Evolutionary conservation across 2,888 invertebrate species (phyloP).

Genomic region (Leucophenga montana): DNA sequence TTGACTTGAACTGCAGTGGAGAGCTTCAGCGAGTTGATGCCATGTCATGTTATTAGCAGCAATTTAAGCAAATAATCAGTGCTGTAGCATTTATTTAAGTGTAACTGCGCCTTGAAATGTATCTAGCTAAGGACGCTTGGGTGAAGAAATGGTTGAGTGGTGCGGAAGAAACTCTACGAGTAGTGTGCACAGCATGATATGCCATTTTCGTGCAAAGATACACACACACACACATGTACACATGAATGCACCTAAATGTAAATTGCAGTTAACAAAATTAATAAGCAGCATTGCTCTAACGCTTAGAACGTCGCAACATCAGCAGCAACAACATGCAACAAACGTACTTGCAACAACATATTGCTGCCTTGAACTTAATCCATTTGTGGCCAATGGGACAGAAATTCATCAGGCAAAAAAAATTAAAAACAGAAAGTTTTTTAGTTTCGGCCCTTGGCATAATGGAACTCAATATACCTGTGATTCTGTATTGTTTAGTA

Average conservation of each 20-base stretch:
- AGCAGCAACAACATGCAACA: neutral
- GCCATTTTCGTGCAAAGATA: neutral
- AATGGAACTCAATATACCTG: too few relatives aligned
- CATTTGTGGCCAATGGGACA: too few relatives aligned
- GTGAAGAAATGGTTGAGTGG: neutral
- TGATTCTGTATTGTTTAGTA: too few relatives aligned
- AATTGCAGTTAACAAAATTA: slow-evolving; percentile 12
- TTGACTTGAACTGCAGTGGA: slow-evolving; percentile 42
- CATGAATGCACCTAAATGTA: neutral
- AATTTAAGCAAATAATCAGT: slow-evolving; percentile 72
- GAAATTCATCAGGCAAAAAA: too few relatives aligned
- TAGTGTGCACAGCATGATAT: neutral
- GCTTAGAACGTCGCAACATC: neutral
- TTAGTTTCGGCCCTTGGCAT: too few relatives aligned
- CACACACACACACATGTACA: neutral
- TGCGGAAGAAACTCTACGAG: too few relatives aligned
- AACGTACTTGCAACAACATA: too few relatives aligned
- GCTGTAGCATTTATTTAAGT: slow-evolving; percentile 54
- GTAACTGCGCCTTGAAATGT: slow-evolving; percentile 34
- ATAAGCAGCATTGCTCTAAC: slow-evolving; percentile 9
- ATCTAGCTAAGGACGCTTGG: too few relatives aligned
- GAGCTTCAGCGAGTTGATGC: slow-evolving; percentile 54
- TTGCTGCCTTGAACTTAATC: too few relatives aligned
- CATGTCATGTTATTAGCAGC: slow-evolving; percentile 72
- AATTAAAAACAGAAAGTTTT: too few relatives aligned